Evolutionary conservation across 2,888 invertebrate genomes (phyloP).

Genomic region (Mesoligia furuncula): DNA sequence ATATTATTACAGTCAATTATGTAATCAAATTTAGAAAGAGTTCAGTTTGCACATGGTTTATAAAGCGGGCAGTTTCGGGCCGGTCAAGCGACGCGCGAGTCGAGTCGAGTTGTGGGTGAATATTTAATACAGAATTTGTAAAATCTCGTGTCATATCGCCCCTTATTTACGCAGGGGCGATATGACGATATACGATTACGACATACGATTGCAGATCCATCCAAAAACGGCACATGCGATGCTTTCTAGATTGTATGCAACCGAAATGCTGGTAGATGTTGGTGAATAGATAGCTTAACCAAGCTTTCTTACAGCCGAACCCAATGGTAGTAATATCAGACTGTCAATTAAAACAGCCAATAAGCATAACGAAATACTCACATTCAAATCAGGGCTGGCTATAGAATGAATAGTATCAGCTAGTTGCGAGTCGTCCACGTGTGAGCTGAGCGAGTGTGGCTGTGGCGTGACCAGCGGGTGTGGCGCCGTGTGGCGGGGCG

Average conservation of each 20-base stretch:
- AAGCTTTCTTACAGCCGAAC: background rate
- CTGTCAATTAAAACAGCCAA: background rate
- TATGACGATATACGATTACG: too few relatives aligned
- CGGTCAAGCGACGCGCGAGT: background rate
- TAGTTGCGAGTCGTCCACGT: constrained; percentile 84
- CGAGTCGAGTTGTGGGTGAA: background rate
- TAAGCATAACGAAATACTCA: constrained; percentile 68
- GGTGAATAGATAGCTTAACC: background rate
- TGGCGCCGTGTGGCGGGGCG: constrained; percentile 86
- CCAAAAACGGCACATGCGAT: background rate
- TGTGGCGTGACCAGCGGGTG: constrained; percentile 67
- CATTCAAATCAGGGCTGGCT: constrained; percentile 86
- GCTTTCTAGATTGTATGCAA: background rate
- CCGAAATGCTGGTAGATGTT: background rate
- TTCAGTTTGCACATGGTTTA: background rate
- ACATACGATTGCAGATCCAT: background rate
- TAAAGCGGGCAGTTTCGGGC: background rate
- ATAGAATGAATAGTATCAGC: constrained; percentile 88
- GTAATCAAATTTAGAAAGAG: background rate
- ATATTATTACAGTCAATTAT: background rate
- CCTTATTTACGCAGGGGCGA: too few relatives aligned
- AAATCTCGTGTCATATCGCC: background rate
- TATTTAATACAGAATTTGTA: background rate
- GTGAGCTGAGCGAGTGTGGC: constrained; percentile 63
- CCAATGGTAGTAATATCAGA: background rate